Evolutionary conservation across 2,113 vertebrate species (phyloP).

Genomic region (Microtus ochrogaster): DNA sequence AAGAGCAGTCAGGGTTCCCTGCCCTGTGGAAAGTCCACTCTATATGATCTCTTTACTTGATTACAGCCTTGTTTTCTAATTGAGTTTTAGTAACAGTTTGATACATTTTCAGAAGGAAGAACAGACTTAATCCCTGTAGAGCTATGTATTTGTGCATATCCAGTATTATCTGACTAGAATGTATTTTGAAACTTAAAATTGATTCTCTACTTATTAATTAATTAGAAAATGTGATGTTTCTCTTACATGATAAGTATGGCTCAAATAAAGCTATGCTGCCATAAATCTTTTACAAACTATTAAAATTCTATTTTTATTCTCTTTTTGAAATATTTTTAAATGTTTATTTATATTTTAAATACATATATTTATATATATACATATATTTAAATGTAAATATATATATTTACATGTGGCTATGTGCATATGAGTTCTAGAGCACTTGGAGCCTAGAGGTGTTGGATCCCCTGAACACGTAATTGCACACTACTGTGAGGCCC

Average conservation of each 20-base stretch:
- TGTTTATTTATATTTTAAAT: background rate
- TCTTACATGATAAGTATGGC: background rate
- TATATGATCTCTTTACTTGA: background rate
- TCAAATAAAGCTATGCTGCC: background rate
- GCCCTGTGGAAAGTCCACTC: background rate
- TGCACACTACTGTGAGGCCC: background rate
- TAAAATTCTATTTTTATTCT: background rate
- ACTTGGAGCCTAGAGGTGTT: too few species aligned
- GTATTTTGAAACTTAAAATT: background rate
- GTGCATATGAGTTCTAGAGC: background rate
- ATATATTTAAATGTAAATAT: background rate
- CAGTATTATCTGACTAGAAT: background rate
- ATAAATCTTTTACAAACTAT: background rate
- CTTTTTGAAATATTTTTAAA: background rate
- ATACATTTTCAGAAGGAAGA: background rate
- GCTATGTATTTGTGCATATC: background rate
- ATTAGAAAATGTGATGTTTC: background rate
- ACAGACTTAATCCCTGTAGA: background rate
- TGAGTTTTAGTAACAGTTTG: background rate
- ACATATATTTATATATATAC: too few species aligned
- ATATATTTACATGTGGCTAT: background rate
- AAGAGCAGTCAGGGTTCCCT: too few species aligned
- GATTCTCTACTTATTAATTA: background rate
- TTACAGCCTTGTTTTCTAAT: background rate
- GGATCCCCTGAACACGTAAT: background rate